phyloP scores from a whole-genome alignment of 2,888 invertebrate genomes.

The Adelognathus sp. region DNA sequence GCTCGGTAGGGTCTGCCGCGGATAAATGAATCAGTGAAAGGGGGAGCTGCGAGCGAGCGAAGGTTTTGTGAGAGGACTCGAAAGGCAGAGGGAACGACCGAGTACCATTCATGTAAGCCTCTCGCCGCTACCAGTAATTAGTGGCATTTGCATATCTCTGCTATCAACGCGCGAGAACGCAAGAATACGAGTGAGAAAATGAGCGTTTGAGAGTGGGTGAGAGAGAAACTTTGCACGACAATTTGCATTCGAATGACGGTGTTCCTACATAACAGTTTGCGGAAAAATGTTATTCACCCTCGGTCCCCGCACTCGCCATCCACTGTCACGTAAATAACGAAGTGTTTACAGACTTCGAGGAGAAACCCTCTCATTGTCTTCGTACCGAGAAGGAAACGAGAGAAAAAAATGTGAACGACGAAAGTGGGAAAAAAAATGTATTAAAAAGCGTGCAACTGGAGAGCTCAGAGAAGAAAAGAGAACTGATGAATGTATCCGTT shows the following conservation, averaged over 20 bases:
- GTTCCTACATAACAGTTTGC: constrained; percentile 58
- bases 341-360: constrained; percentile 71
- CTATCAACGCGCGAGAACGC: constrained; percentile 58
- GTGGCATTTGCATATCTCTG: constrained; percentile 79
- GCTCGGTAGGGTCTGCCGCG: constrained; percentile 30
- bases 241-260: constrained; percentile 79
- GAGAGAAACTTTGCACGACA: constrained; percentile 58
- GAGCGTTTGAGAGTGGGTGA: constrained; percentile 30
- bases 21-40: constrained; percentile 44
- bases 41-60: constrained; percentile 24
- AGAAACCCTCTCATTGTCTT: constrained; percentile 51
- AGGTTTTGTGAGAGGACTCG: constrained; percentile 48
- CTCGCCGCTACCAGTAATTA: constrained; percentile 76
- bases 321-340: constrained; percentile 72
- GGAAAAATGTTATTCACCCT: constrained; percentile 69
- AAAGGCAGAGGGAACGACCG: constrained; percentile 57
- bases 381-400: constrained; percentile 1
- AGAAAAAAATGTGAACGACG: constrained; percentile 19
- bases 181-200: constrained; percentile 19
- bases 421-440: constrained; percentile 30
- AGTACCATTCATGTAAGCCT: constrained; percentile 72
- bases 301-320: constrained; percentile 29
- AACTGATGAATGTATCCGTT: constrained; percentile 30
- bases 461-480: constrained; percentile 15
- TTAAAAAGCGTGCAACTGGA: neutral